phyloP scores from a whole-genome alignment of 2,888 invertebrate species.

The Mythimna lalbum region DNA sequence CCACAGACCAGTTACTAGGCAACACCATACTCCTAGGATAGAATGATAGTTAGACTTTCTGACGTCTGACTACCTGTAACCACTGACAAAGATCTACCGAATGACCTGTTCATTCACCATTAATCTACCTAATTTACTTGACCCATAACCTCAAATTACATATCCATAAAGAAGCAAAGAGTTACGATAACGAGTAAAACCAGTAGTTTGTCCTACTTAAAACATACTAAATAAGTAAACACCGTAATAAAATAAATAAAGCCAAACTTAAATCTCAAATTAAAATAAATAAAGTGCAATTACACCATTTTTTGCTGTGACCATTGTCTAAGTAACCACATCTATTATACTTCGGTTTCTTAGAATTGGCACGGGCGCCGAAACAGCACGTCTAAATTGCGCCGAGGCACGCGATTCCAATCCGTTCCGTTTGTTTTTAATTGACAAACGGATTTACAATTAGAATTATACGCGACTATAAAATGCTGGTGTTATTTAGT shows the following conservation, averaged over 20 bases:
- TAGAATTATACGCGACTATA: slow-evolving; percentile 64
- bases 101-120: neutral
- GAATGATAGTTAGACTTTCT: too few relatives aligned
- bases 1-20: too few relatives aligned
- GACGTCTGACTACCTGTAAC: too few relatives aligned
- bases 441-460: slow-evolving; percentile 73
- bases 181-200: slow-evolving; percentile 25
- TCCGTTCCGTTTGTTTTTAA: slow-evolving; percentile 75
- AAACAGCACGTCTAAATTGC: slow-evolving; percentile 62
- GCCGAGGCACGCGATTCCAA: slow-evolving; percentile 67
- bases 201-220: slow-evolving; percentile 6
- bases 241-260: slow-evolving; percentile 45
- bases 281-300: slow-evolving; percentile 53
- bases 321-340: slow-evolving; percentile 46
- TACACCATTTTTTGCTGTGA: slow-evolving; percentile 56
- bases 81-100: neutral
- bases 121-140: slow-evolving; percentile 16
- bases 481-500: slow-evolving; percentile 62
- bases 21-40: too few relatives aligned
- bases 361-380: slow-evolving; percentile 67
- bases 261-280: slow-evolving; percentile 28
- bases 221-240: slow-evolving; percentile 27
- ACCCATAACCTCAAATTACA: slow-evolving; percentile 7
- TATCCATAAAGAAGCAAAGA: slow-evolving; percentile 1
- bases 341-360: slow-evolving; percentile 61